phyloP scores from a whole-genome alignment of 2,888 invertebrate species.

The Netelia inedita region DNA sequence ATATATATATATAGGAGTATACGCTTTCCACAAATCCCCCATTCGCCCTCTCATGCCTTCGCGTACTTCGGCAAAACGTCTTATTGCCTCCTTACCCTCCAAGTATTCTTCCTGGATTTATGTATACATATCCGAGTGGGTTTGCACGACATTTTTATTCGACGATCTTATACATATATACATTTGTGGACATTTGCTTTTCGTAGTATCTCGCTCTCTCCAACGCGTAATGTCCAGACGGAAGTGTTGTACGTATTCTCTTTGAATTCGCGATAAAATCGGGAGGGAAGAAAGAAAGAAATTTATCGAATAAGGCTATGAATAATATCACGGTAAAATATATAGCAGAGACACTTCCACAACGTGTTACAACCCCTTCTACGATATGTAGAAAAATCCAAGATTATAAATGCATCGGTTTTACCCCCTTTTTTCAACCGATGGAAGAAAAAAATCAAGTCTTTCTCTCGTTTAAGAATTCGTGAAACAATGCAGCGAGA shows the following conservation, averaged over 20 bases:
- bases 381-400: background rate
- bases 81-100: conserved; percentile 10
- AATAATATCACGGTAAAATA: conserved; percentile 9
- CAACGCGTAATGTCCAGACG: background rate
- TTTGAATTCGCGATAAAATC: background rate
- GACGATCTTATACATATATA: conserved; percentile 21
- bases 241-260: background rate
- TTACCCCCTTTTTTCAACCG: background rate
- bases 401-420: no score
- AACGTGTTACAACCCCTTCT: background rate
- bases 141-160: conserved; percentile 48
- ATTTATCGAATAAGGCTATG: background rate
- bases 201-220: background rate
- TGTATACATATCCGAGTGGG: background rate
- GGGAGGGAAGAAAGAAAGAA: background rate
- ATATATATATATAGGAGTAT: conserved; percentile 8
- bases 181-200: conserved; percentile 5
- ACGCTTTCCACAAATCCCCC: conserved; percentile 9
- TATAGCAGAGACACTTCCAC: background rate
- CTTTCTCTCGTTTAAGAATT: background rate
- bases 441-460: no score
- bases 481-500: background rate
- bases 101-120: conserved; percentile 20
- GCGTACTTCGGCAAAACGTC: conserved; percentile 17
- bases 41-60: conserved; percentile 26